Percentiles rank a stretch among this genome's conserved stretches.
These are phyloP conservation scores for Diadophis punctatus DNA, from an alignment of 2,113 vertebrate genomes.

Conservation along the genomic window DNA sequence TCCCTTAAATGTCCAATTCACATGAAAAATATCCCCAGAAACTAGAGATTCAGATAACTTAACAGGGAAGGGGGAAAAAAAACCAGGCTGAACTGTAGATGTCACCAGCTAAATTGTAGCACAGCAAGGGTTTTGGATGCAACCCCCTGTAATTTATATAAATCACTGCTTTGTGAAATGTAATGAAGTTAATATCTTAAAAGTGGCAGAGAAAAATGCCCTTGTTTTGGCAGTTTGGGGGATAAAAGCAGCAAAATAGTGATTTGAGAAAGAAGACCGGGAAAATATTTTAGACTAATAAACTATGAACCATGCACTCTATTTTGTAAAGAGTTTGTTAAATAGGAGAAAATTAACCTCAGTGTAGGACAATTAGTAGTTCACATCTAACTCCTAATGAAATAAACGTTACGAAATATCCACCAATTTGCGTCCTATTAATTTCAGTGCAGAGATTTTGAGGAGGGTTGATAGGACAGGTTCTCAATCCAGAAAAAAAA, in stretches of 20 bases:
- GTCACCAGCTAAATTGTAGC: conserved; percentile 29
- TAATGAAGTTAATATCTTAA: conserved; percentile 22
- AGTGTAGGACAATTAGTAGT: neutral
- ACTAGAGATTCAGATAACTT: conserved; percentile 24
- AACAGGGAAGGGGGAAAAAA: conserved; percentile 6
- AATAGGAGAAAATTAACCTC: neutral
- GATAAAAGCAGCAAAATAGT: conserved; percentile 23
- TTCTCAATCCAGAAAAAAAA: neutral
- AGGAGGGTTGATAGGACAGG: neutral
- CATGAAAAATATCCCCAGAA: conserved; percentile 46
- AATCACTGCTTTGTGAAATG: conserved; percentile 49
- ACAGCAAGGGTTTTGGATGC: conserved; percentile 27
- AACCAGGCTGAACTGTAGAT: conserved; percentile 14
- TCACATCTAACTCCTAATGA: too few relatives aligned
- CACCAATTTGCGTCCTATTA: neutral
- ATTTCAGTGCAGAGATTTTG: neutral
- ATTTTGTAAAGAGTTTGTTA: neutral
- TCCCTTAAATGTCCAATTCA: conserved; percentile 44
- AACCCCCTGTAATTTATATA: conserved; percentile 32
- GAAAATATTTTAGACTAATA: conserved; percentile 25
- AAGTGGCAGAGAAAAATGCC: conserved; percentile 11
- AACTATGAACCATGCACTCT: neutral
- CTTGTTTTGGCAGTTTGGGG: conserved; percentile 10
- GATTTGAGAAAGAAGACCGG: neutral
- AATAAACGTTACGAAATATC: neutral